phyloP scores from a whole-genome alignment of 2,797 vertebrate genomes.

The Moxostoma hubbsi region DNA sequence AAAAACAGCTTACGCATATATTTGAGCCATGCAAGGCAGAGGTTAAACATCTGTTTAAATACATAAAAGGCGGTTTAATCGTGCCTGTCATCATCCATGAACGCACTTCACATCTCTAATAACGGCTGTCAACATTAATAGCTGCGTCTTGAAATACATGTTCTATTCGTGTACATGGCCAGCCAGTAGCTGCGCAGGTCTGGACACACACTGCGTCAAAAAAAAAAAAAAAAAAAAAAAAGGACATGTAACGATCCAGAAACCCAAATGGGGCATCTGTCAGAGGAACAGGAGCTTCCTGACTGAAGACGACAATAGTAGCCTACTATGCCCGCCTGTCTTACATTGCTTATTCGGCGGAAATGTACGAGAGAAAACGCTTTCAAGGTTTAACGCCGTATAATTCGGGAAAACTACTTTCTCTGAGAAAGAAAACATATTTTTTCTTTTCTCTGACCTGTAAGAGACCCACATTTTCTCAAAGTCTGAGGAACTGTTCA shows the following conservation, averaged over 20 bases:
- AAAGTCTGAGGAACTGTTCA: neutral
- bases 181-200: slow-evolving; percentile 5
- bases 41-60: neutral
- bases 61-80: slow-evolving; percentile 7
- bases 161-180: slow-evolving; percentile 22
- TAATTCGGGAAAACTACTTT: neutral
- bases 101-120: slow-evolving; percentile 6
- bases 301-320: neutral
- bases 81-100: slow-evolving; percentile 1
- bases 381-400: neutral
- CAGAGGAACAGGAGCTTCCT: neutral
- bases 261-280: slow-evolving; percentile 12
- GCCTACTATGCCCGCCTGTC: neutral
- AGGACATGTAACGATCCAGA: neutral
- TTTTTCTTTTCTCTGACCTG: neutral
- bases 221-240: neutral
- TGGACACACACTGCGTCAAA: slow-evolving; percentile 24
- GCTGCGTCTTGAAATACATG: slow-evolving; percentile 22
- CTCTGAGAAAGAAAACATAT: neutral
- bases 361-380: neutral
- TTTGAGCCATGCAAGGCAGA: neutral
- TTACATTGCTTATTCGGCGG: neutral
- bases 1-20: neutral
- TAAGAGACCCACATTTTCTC: neutral
- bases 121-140: slow-evolving; percentile 32